Conservation (phyloP, 2,113 vertebrate genomes). For the Eulemur rufifrons region DNA sequence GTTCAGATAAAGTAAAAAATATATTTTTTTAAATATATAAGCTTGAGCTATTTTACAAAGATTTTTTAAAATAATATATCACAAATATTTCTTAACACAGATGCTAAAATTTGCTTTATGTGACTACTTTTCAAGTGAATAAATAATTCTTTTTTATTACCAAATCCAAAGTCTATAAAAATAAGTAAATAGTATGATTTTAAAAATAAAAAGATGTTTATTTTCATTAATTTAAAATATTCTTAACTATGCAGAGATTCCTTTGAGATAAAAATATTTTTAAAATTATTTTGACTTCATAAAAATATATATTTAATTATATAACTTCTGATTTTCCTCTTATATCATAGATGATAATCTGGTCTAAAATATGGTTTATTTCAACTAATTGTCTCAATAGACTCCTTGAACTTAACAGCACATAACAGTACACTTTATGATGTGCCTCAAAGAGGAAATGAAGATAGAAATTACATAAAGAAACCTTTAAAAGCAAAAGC, state of each 20-base stretch:
- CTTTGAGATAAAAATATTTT: background rate
- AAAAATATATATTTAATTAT: background rate
- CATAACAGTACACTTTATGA: background rate
- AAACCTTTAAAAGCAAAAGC: background rate
- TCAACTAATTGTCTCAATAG: background rate
- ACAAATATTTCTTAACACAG: background rate
- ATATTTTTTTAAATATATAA: background rate
- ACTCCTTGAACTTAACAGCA: background rate
- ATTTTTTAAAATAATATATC: background rate
- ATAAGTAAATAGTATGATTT: background rate
- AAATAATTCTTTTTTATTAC: background rate
- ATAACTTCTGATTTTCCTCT: background rate
- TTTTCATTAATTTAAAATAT: background rate
- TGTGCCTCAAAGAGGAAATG: background rate
- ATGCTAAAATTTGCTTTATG: background rate
- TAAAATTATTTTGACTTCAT: background rate
- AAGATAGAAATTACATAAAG: background rate
- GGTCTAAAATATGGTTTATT: background rate
- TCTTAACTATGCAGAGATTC: background rate
- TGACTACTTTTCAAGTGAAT: background rate
- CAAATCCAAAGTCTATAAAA: background rate
- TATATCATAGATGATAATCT: background rate
- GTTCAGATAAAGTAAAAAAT: background rate
- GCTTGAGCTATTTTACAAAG: background rate
- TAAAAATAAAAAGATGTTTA: background rate